Evolutionary conservation across 2,888 invertebrate genomes (phyloP), one percentile per base, ranked within the genome.

Genomic region (Plebejus melissa): DNA sequence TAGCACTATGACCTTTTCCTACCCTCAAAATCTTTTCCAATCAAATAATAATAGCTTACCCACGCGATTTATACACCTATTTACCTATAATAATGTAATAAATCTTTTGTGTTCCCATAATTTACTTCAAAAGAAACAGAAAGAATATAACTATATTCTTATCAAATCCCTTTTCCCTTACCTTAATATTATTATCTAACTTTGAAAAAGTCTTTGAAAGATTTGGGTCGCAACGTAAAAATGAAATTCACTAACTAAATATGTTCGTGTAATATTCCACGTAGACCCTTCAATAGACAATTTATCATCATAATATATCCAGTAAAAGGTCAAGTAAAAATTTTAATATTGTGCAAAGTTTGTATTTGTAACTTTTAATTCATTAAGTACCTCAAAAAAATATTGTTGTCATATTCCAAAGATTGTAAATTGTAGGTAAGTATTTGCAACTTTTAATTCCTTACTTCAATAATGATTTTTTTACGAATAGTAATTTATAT

Each of bases 171-270:
- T 72, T 72, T 71, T 71, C 28, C 71, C 50, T 54, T 16, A 54
- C 72, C 46, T 32, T 50, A 72, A 72, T 72, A 72, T 28, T 72
- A 50, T 72, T 72, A 50, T 50, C 9, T 28, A 72, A 72, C 72
- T 72, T 72, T 72, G 72, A 54, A 72, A 72, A 54, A 72, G 32
- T 32, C 16, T 54, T 54, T 50, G 6, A 50, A 72, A 72, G 72
- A 72, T 72, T 72, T 54, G 72, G 72, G 50, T 50, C 50, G 32
- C 65, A 54, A 72, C 54, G 50, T 6, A 32, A 70, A 70, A 70
- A 70, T 70, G 22, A 70, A 41, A 65, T 65, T 65, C 65, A 13
- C 65, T 32, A 65, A 16, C 65, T 32, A 65, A 65, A 32, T 32
- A 36, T 65, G 36, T 36, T 65, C 65, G 16, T 36, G 65, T 32